phyloP scores from a whole-genome alignment of 2,888 invertebrate genomes.

The Microplitis manilae region DNA sequence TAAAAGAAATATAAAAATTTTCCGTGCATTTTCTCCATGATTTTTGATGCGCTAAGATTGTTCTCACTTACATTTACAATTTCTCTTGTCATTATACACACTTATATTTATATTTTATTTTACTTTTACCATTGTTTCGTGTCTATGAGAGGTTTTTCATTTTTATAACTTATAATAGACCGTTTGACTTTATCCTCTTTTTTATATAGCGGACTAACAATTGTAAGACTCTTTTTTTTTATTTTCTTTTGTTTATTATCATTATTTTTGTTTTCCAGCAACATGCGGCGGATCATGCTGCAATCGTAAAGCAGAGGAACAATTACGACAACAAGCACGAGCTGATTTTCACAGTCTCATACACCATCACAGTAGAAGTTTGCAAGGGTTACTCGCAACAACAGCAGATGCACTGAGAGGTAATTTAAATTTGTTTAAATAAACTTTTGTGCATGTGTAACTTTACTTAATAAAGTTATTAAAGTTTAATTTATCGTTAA shows the following conservation, averaged over 20 bases:
- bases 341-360: constrained; percentile 80
- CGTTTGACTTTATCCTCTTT: not conserved
- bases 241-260: constrained; percentile 20
- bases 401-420: constrained; percentile 84
- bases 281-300: constrained; percentile 81
- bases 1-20: not conserved
- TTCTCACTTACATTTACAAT: constrained; percentile 21
- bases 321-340: constrained; percentile 76
- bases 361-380: constrained; percentile 81
- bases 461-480: not conserved
- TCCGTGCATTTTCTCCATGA: constrained; percentile 14
- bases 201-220: not conserved
- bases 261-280: constrained; percentile 68
- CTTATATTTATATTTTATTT: constrained; percentile 1
- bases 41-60: constrained; percentile 27
- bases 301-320: constrained; percentile 77
- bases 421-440: constrained; percentile 70
- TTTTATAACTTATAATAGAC: constrained; percentile 19
- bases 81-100: not conserved
- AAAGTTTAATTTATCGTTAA: not conserved
- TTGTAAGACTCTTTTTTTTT: not conserved
- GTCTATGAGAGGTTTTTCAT: constrained; percentile 2
- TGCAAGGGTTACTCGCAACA: constrained; percentile 82
- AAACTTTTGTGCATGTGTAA: not conserved
- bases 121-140: constrained; percentile 7